Base-by-base conservation (phyloP, 2,888 invertebrate species). In the Drosophila setosimentum region DNA sequence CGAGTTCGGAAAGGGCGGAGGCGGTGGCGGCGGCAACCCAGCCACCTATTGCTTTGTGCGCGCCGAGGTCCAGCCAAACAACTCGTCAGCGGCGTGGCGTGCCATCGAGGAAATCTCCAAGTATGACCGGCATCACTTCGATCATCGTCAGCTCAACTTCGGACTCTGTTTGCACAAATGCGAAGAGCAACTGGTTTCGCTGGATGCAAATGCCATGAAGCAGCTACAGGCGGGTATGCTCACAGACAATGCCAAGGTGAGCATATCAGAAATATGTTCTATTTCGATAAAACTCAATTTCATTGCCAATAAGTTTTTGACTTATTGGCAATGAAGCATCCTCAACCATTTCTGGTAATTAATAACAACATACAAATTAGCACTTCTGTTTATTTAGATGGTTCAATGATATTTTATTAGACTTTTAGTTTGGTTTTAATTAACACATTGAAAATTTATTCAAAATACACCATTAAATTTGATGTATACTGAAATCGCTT, bases 31-130 rank as follows among this genome's bases (percentile, higher is more conserved):
- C 4, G 58, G 60, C n/a, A 65, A 61, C 11, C 54, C 73, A 29
- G 82, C 90, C n/a, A 81, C 83, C 42, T 92, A 92, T 79, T 92
- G 92, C 76, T 91, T 92, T 78, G 92, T 91, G 32, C 91, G 91
- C 18, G 91, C 92, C 21, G 90, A 92, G 67, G 80, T 92, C 30
- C 70, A 89, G 54, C 90, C 92, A 33, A 81, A 90, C 55, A 71
- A 35, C 18, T 59, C 80, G 11, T 72, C 84, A 7, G 72, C 82
- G 27, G 84, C 87, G 32, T 92, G 92, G 92, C 85, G 78, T 10
- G 89, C 86, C 24, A 91, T 92, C 54, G 78, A 73, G 40, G 87
- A 87, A 59, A 86, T 92, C 55, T 90, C 91, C 13, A 84, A 82
- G 68, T 91, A 89, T 49, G 66, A 85, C 45, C 84, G 87, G n/a